Percentiles rank a stretch among this genome's conserved stretches.
These are phyloP conservation scores for Geotrypetes seraphini DNA, from an alignment of 2,797 vertebrate species.

Conservation along the genomic window DNA sequence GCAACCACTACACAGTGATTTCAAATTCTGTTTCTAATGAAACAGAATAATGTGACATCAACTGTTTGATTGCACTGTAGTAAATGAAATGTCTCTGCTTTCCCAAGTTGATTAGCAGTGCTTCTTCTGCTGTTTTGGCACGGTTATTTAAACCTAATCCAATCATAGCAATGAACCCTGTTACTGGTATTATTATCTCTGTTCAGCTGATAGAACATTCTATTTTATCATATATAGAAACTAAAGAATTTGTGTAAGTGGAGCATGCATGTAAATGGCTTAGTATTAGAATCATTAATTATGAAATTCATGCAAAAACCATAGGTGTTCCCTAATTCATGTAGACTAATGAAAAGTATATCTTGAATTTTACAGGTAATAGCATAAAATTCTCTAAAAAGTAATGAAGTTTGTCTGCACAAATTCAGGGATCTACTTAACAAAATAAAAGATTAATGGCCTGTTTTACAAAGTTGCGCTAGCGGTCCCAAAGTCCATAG, in stretches of 20 bases:
- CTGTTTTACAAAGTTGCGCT: no score
- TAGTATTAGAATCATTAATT: slow-evolving; percentile 46
- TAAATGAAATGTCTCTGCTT: slow-evolving; percentile 27
- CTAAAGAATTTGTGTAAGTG: slow-evolving; percentile 23
- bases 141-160: slow-evolving; percentile 28
- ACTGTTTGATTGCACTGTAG: slow-evolving; percentile 24
- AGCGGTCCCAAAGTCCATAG: no score
- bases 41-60: slow-evolving; percentile 30
- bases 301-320: slow-evolving; percentile 47
- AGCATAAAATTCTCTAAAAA: slow-evolving; percentile 56
- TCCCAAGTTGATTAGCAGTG: slow-evolving; percentile 31
- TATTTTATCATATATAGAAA: slow-evolving; percentile 27
- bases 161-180: slow-evolving; percentile 43
- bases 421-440: no score
- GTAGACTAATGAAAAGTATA: slow-evolving; percentile 54
- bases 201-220: slow-evolving; percentile 19
- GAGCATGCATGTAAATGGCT: slow-evolving; percentile 44
- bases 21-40: slow-evolving; percentile 22
- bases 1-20: slow-evolving; percentile 27
- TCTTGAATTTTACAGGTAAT: slow-evolving; percentile 62
- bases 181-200: slow-evolving; percentile 32
- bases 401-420: no score
- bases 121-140: slow-evolving; percentile 36
- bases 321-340: slow-evolving; percentile 58
- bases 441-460: no score